These are phyloP conservation scores for Lumbricus terrestris DNA, from an alignment of 2,888 invertebrate genomes.

Conservation along the genomic window DNA sequence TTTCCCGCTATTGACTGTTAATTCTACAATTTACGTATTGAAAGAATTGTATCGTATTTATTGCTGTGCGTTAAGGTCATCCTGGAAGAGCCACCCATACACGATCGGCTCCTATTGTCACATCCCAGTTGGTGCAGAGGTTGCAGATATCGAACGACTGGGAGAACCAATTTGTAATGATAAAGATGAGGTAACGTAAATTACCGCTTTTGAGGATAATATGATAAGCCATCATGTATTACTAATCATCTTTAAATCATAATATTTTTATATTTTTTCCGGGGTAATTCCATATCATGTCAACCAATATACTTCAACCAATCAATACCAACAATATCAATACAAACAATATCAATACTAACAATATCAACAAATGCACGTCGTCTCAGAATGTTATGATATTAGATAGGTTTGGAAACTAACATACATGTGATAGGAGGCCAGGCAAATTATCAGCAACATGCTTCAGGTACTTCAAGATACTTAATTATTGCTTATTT, in stretches of 20 bases:
- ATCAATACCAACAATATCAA: no score
- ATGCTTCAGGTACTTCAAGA: neutral
- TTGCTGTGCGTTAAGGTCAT: slow-evolving; percentile 66
- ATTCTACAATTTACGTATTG: neutral
- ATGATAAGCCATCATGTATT: neutral
- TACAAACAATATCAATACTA: no score
- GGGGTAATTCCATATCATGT: no score
- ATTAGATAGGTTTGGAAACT: no score
- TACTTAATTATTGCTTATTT: neutral
- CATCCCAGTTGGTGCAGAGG: slow-evolving; percentile 78
- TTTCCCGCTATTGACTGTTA: neutral
- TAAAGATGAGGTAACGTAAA: slow-evolving; percentile 14
- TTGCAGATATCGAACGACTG: slow-evolving; percentile 79
- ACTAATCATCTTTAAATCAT: no score
- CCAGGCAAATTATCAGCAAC: neutral
- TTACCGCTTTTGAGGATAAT: neutral
- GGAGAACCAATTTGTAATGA: slow-evolving; percentile 71
- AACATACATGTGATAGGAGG: no score
- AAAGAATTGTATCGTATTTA: neutral
- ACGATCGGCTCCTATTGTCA: slow-evolving; percentile 82
- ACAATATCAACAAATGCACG: no score
- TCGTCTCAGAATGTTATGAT: no score
- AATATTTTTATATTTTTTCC: no score
- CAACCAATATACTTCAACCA: no score
- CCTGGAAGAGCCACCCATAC: slow-evolving; percentile 81